Evolutionary conservation across 37 sponge, comb jelly and placozoan genomes (phyloP).

Genomic region (Theonella swinhoei): DNA sequence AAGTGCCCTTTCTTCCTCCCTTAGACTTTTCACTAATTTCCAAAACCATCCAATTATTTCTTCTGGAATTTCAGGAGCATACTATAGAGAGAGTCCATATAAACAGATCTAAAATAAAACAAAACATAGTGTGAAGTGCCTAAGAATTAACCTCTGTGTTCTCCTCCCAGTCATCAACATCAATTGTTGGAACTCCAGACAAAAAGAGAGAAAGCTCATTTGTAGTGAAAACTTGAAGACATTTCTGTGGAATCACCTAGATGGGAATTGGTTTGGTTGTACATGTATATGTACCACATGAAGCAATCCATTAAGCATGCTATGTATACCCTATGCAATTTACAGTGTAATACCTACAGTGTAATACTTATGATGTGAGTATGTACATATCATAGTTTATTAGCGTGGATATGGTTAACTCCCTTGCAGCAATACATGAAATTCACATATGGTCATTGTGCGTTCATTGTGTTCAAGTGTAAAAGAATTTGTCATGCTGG

Average conservation of each 20-base stretch:
- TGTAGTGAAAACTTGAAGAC: conserved; percentile 44
- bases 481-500: no score
- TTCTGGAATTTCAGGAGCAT: neutral
- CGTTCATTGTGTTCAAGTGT: no score
- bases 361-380: no score
- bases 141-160: conserved; percentile 40
- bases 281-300: no score
- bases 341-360: no score
- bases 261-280: neutral
- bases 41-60: conserved; percentile 73
- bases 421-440: no score
- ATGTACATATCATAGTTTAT: no score
- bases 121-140: neutral
- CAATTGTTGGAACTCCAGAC: conserved; percentile 56
- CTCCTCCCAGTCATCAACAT: conserved; percentile 62
- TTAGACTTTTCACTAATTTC: conserved; percentile 55
- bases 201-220: conserved; percentile 57
- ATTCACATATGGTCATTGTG: no score
- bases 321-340: no score
- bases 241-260: conserved; percentile 55
- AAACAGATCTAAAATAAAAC: no score
- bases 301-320: no score
- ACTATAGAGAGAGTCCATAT: neutral
- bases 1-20: conserved; percentile 63
- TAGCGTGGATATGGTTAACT: no score